A percentile compares a stretch with the other conserved stretches of the same genome.
Evolutionary conservation across 2,888 invertebrate species (phyloP).

Genomic region (Pyrochroa serraticornis): DNA sequence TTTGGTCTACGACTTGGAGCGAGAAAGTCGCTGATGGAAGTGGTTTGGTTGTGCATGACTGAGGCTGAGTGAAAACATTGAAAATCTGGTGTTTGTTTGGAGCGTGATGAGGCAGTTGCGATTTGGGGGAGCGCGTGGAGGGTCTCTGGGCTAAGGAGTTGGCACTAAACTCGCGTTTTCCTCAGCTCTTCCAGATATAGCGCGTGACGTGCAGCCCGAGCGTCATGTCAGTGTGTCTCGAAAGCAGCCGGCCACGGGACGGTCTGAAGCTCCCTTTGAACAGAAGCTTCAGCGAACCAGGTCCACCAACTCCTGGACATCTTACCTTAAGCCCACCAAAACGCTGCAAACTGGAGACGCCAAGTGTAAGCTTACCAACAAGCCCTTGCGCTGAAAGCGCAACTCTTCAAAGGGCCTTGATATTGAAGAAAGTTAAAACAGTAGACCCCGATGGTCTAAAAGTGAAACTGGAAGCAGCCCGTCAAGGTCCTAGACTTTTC

Average conservation of each 20-base stretch:
- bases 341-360: constrained; percentile 63
- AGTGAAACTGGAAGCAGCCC: constrained; percentile 54
- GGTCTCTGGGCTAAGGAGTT: constrained; percentile 13
- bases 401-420: constrained; percentile 60
- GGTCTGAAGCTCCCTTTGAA: constrained; percentile 64
- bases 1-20: no score
- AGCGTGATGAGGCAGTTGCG: not conserved
- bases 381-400: constrained; percentile 64
- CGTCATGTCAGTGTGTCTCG: constrained; percentile 63
- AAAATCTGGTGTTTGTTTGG: no score
- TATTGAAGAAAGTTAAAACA: constrained; percentile 61
- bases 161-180: constrained; percentile 42
- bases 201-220: constrained; percentile 33
- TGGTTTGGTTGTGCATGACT: no score
- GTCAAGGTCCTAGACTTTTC: constrained; percentile 49
- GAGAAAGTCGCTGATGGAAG: no score
- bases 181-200: constrained; percentile 57
- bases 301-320: constrained; percentile 55
- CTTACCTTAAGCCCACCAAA: constrained; percentile 56
- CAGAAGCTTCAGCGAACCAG: constrained; percentile 64
- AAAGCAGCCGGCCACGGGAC: constrained; percentile 61
- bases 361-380: constrained; percentile 57
- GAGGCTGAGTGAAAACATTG: no score
- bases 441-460: constrained; percentile 62
- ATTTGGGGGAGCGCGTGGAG: constrained; percentile 1